Base-by-base conservation (phyloP, 2,797 vertebrate genomes). In the Argya squamiceps region DNA sequence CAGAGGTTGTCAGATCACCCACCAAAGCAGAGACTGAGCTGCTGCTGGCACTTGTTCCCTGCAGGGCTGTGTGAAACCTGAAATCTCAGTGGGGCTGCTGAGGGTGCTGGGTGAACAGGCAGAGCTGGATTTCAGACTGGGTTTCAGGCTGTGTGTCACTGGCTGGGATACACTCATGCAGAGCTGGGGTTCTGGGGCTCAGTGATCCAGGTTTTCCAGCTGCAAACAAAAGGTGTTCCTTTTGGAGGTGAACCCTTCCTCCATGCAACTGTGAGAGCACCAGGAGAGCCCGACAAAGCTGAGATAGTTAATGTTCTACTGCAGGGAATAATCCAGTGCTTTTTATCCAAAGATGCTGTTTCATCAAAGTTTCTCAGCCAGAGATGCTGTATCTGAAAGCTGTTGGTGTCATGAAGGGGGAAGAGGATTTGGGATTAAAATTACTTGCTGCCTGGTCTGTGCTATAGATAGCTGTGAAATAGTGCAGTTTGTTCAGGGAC, bases 361-460 rank as follows among this genome's bases (percentile, higher is more conserved):
- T 74, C 65, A 50, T 89, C 63, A 0, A 1, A 71, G 46, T 93
- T 92, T 49, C 70, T 76, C 63, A 77, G 92, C 37, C 64, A 73
- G 77, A 89, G 78, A 44, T 69, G 47, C 50, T 93, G 85, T 67
- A 49, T 69, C 70, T 90, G 41, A 89, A 83, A 74, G 86, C 84
- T 55, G 18, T 10, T 92, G 87, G 93, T 96, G 89, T 96, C 83
- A 68, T 11, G 84, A 96, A 93, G 87, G 81, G 82, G 77, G 93
- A 96, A 96, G 95, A 96, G 92, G 97, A 96, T 97, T 97, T 94
- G 73, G 92, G 95, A 97, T 97, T 97, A 96, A 96, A 97, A 96
- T 97, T 69, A 88, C 94, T 96, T 60, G 92, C 92, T 76, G 84
- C 92, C 86, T 83, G 84, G 20, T 91, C 23, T 81, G 88, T 90